phyloP scores from a whole-genome alignment of 2,113 vertebrate species.

The Rattus rattus region DNA sequence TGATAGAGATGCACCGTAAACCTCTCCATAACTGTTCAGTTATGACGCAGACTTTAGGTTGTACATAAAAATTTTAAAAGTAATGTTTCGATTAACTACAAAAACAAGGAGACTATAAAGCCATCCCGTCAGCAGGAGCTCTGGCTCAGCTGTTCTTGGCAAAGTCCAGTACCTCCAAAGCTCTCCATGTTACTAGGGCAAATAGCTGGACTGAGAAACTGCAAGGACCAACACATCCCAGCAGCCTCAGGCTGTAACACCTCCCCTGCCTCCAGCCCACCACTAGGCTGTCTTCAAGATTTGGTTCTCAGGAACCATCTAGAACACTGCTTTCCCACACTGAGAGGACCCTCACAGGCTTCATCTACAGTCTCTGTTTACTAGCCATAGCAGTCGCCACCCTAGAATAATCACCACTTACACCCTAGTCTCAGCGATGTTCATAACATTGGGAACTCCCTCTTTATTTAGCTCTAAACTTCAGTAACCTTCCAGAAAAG shows the following conservation, averaged over 20 bases:
- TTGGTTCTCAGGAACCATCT: background rate
- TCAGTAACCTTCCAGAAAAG: background rate
- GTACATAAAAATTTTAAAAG: background rate
- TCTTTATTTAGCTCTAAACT: constrained; percentile 5
- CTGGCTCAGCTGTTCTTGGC: background rate
- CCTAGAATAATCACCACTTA: background rate
- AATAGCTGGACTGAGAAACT: background rate
- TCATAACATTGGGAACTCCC: background rate
- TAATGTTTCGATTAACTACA: background rate
- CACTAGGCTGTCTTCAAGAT: background rate
- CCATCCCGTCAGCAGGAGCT: background rate
- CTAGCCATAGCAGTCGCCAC: background rate
- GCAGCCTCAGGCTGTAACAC: background rate
- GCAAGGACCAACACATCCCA: background rate
- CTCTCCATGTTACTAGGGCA: background rate
- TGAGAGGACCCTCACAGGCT: background rate
- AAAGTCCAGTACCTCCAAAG: background rate
- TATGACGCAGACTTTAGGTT: too few species aligned
- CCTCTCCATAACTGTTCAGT: too few species aligned
- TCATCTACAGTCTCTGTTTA: too few species aligned
- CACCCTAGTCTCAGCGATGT: background rate
- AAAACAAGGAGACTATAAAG: background rate
- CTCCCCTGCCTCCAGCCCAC: background rate
- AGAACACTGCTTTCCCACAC: background rate
- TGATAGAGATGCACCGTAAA: background rate